Conservation (phyloP, 2,797 vertebrate species). For the Hydrophis major region DNA sequence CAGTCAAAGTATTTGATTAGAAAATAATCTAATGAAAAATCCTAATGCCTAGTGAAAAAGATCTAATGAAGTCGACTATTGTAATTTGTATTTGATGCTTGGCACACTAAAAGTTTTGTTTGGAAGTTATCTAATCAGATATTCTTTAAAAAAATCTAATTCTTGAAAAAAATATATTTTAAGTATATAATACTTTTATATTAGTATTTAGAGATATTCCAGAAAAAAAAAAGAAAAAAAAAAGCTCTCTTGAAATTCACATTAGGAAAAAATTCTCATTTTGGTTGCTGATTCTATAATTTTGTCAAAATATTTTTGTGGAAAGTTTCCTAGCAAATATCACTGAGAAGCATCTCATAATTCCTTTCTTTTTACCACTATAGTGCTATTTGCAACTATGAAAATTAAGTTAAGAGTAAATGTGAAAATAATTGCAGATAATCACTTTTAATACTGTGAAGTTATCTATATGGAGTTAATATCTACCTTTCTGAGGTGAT, state of each 20-base stretch:
- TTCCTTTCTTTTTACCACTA: background rate
- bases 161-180: background rate
- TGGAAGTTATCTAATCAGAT: background rate
- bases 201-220: background rate
- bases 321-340: background rate
- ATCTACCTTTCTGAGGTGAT: background rate
- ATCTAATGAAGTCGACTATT: background rate
- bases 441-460: background rate
- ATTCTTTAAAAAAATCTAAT: background rate
- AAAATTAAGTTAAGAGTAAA: background rate
- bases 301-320: background rate
- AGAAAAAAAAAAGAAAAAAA: background rate
- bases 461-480: background rate
- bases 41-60: background rate
- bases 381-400: background rate
- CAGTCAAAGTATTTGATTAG: background rate
- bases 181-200: background rate
- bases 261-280: background rate
- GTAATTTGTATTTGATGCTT: background rate
- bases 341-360: background rate
- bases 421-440: background rate
- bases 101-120: background rate
- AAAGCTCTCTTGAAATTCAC: background rate
- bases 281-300: background rate
- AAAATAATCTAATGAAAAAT: background rate